Base-by-base conservation (phyloP, 1,140 invertebrate genomes). In the Anoplophora glabripennis region DNA sequence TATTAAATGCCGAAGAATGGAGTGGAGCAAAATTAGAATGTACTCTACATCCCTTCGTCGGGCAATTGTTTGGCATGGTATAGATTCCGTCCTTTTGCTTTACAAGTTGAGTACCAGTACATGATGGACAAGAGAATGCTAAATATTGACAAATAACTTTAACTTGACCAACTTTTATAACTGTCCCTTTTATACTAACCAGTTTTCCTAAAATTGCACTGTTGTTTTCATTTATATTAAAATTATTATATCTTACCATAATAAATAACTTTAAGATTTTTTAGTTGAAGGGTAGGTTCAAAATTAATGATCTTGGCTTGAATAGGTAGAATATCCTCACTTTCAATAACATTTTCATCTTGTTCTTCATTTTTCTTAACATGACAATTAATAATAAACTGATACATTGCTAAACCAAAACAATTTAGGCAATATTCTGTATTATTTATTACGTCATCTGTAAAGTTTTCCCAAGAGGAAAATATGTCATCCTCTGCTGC, bases 101-200 rank as follows among this genome's bases (percentile, higher is more conserved):
- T 4, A 89, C 72, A 62, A 82, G 77, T 72, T 88, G 83, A 21
- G 81, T 75, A 15, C 76, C 76, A 7, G 79, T 75, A 78, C 94
- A 98, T 37, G 77, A 80, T n/a, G 78, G 77, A 72, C 88, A 90
- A 69, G 83, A 77, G 78, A 95, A 96, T n/a, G 87, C 86, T 76
- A 96, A 81, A 71, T 86, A 86, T 11, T 84, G 84, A 67, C 89
- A 87, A 21, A 87, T 77, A 12, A 91, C 83, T 61, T 87, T 89
- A 4, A 88, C 80, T 73, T 86, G 86, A 12, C 90, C 85, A 7
- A 92, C 88, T 71, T 92, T 81, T 49, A 93, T 90, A 0, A 97
- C 89, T 57, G 90, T 93, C 0, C 94, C 94, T 72, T 86, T 86
- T 1, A 95, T 81, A 14, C 87, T 85, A 1, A 96, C 82, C 64